Evolutionary conservation across 2,888 invertebrate genomes (phyloP).

Genomic region (Eristalis pertinax): DNA sequence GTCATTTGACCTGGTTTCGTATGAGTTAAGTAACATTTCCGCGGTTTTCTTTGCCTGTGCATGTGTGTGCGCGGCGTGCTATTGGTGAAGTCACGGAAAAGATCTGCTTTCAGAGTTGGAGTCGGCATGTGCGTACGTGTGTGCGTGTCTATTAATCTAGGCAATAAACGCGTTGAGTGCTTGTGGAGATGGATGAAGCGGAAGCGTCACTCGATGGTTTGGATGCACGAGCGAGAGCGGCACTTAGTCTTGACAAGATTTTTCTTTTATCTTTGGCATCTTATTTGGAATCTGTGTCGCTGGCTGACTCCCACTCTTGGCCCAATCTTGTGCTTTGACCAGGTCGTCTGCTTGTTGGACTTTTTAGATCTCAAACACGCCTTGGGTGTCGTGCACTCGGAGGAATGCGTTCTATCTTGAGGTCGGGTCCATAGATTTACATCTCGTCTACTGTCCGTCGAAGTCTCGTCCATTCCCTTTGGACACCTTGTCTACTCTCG

Average conservation of each 20-base stretch:
- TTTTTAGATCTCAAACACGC: too few species aligned
- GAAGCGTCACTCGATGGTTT: conserved; percentile 14
- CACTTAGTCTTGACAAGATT: not conserved
- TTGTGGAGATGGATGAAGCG: conserved; percentile 25
- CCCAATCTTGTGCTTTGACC: too few species aligned
- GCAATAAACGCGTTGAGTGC: conserved; percentile 36
- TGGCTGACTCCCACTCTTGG: too few species aligned
- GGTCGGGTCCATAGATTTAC: too few species aligned
- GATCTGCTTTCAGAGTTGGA: conserved; percentile 2
- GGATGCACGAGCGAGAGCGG: not conserved
- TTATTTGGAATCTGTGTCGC: too few species aligned
- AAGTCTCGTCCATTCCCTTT: too few species aligned
- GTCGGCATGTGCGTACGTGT: not conserved
- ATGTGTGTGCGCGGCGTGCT: conserved; percentile 53
- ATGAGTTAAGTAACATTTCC: conserved; percentile 70
- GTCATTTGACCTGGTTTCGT: conserved; percentile 68
- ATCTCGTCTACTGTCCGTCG: too few species aligned
- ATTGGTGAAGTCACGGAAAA: conserved; percentile 37
- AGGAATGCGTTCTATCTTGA: too few species aligned
- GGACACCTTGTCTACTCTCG: too few species aligned
- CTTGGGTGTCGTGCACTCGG: too few species aligned
- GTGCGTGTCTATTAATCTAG: conserved; percentile 54
- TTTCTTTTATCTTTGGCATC: not conserved
- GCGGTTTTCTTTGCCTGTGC: conserved; percentile 25
- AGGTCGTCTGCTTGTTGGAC: too few species aligned